Base-by-base conservation (phyloP, 2,113 vertebrate genomes). In the Phrynosoma blainvillii region DNA sequence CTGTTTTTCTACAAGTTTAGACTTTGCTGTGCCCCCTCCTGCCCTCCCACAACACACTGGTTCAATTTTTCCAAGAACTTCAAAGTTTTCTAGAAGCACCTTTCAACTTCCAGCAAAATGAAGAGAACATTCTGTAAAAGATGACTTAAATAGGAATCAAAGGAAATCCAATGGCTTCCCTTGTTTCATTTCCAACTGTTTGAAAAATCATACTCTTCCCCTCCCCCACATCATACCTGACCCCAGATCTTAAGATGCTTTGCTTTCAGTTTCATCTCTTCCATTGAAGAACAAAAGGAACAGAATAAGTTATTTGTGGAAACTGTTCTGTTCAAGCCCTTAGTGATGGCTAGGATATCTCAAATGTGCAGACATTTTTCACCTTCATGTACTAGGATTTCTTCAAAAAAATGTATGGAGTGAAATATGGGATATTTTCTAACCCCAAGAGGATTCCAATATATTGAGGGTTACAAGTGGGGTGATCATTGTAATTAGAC, bases 111-210 rank as follows among this genome's bases (percentile, higher is more conserved):
- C 40, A 71, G 1, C 52, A 92, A 75, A 93, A 54, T 12, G 25
- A 92, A 73, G 83, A 54, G 92, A 91, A 91, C 10, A 89, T 87
- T 88, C 79, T 93, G 83, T 79, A 91, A 90, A 94, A 90, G 88
- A 14, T 68, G 84, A 86, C 82, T 32, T 70, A 83, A 92, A 91
- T 30, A 73, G 86, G 54, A 93, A 78, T 84, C 92, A 92, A 92
- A 90, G 0, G 40, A 27, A 62, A n/a, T 87, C 70, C 40, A 59
- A 84, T 86, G 36, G 4, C 70, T 52, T 30, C 23, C 42, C 36
- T 1, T 82, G 79, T 14, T 78, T 78, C 65, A 73, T 70, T 75
- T 90, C 14, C 66, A 18, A 32, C 59, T 79, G 47, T 54, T 71
- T 79, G 40, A 71, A 71, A 36, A 79, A 12, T 6, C 62, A 16